Evolutionary conservation across 2,888 invertebrate genomes (phyloP).

Genomic region (Osmoderma eremita): DNA sequence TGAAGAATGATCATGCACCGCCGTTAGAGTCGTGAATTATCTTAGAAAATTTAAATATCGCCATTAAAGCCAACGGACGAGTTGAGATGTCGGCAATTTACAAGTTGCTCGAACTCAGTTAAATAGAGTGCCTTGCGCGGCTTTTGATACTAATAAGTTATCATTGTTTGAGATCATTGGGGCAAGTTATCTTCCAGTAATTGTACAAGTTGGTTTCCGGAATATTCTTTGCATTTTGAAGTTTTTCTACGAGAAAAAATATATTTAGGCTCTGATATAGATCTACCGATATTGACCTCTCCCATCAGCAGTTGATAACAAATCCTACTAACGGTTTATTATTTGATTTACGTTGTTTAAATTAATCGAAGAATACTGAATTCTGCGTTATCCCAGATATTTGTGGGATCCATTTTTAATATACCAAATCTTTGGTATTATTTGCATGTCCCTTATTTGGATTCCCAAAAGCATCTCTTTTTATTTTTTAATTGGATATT

Average conservation of each 20-base stretch:
- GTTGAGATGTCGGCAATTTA: constrained; percentile 33
- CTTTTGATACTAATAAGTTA: constrained; percentile 27
- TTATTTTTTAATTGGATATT: too few species aligned
- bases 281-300: too few species aligned
- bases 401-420: too few species aligned
- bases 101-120: constrained; percentile 29
- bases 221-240: constrained; percentile 5
- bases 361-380: too few species aligned
- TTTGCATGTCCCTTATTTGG: too few species aligned
- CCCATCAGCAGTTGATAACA: too few species aligned
- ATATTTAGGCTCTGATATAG: too few species aligned
- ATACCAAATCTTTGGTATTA: too few species aligned
- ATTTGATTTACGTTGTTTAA: too few species aligned
- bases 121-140: constrained; percentile 14
- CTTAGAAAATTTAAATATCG: constrained; percentile 44
- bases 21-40: constrained; percentile 41
- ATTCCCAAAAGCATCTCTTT: too few species aligned
- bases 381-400: too few species aligned
- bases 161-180: constrained; percentile 5
- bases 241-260: background rate
- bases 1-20: constrained; percentile 53
- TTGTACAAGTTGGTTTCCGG: constrained; percentile 6
- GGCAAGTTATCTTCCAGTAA: constrained; percentile 10
- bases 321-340: too few species aligned
- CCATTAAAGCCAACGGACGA: constrained; percentile 28